Evolutionary conservation across 1,140 invertebrate genomes (phyloP).

Genomic region (Halesus radiatus): DNA sequence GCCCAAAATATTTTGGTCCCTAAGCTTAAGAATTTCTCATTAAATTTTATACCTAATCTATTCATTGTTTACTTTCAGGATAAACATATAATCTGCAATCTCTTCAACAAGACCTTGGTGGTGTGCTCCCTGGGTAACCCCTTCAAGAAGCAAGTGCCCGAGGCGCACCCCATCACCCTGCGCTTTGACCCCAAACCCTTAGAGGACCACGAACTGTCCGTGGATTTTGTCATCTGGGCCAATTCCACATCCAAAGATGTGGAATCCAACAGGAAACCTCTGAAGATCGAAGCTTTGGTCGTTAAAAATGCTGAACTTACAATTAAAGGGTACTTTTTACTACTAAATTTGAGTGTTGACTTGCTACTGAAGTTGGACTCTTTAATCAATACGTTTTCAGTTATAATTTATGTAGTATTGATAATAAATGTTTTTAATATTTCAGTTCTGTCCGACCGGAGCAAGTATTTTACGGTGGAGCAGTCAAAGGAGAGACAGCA

Average conservation of each 20-base stretch:
- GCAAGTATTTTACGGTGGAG: constrained; percentile 90
- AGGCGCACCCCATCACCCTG: constrained; percentile 74
- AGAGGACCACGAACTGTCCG: constrained; percentile 77
- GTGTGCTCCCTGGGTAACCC: constrained; percentile 91
- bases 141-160: constrained; percentile 76
- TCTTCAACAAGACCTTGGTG: constrained; percentile 81
- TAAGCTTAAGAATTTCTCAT: too few species aligned
- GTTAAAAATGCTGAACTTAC: constrained; percentile 86
- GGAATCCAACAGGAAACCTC: constrained; percentile 70
- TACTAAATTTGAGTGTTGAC: background rate
- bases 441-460: constrained; percentile 77
- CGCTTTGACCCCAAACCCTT: constrained; percentile 85
- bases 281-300: constrained; percentile 75
- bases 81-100: constrained; percentile 77
- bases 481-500: constrained; percentile 84
- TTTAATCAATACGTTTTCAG: too few species aligned
- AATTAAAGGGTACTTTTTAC: constrained; percentile 77
- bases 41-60: constrained; percentile 9
- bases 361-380: too few species aligned
- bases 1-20: too few species aligned
- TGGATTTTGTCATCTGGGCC: constrained; percentile 82
- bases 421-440: constrained; percentile 40
- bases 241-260: constrained; percentile 90
- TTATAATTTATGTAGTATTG: too few species aligned
- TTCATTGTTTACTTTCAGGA: constrained; percentile 62